These are phyloP conservation scores for Aphelenchoides besseyi DNA, from an alignment of 1,140 invertebrate genomes.

Conservation along the genomic window DNA sequence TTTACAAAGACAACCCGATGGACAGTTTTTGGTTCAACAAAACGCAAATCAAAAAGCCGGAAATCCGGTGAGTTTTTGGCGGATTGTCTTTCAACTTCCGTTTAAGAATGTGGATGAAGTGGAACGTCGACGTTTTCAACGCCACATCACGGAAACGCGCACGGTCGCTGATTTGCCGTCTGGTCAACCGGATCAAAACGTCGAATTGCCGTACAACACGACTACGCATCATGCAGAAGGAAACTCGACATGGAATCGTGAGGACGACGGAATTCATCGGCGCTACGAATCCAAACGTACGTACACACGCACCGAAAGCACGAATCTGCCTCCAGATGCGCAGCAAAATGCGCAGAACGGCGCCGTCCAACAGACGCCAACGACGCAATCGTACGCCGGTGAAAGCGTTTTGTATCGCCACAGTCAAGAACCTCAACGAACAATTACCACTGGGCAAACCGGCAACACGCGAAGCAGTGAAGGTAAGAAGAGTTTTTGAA, in stretches of 20 bases:
- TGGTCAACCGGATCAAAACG: neutral
- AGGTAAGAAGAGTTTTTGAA: neutral
- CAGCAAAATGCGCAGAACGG: neutral
- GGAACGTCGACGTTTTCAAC: neutral
- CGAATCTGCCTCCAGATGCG: neutral
- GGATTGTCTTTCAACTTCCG: neutral
- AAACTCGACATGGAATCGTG: conserved; percentile 20
- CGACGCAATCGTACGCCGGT: neutral
- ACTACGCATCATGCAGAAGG: neutral
- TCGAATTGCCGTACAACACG: conserved; percentile 7
- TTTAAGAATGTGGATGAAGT: neutral
- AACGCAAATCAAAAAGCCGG: neutral
- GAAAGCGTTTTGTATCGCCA: neutral
- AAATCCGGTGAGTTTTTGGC: neutral
- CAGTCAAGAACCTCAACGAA: neutral
- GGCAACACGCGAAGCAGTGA: neutral
- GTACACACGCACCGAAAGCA: conserved; percentile 24
- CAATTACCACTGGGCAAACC: neutral
- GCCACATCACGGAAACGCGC: conserved; percentile 14
- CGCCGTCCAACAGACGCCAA: neutral
- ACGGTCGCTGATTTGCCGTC: neutral
- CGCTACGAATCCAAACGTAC: conserved; percentile 21
- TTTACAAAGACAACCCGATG: neutral
- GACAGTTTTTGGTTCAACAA: neutral
- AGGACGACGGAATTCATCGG: conserved; percentile 9